Percentiles rank a stretch among this genome's conserved stretches.
phyloP scores from a whole-genome alignment of 92 coral and sea anemone genomes.

The Porites evermanni region DNA sequence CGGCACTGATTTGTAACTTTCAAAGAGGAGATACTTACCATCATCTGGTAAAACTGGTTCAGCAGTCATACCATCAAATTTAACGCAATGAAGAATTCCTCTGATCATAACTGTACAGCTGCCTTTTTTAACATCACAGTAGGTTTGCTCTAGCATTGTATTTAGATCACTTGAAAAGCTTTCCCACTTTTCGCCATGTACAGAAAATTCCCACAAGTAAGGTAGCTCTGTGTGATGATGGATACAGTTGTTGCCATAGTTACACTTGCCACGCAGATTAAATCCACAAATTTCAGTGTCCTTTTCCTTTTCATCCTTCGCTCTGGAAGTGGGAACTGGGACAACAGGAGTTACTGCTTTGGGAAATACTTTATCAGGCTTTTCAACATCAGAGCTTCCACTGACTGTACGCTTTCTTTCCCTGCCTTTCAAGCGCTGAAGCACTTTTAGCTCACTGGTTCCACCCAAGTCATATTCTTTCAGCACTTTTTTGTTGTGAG shows the following conservation, averaged over 20 bases:
- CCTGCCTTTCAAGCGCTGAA: slow-evolving; percentile 45
- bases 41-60: slow-evolving; percentile 3
- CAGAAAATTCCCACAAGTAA: slow-evolving; percentile 82
- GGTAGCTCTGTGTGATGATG: no score
- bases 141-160: slow-evolving; percentile 70
- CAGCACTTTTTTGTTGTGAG: slow-evolving; percentile 69
- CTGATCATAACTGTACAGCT: slow-evolving; percentile 6
- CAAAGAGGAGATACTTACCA: no score
- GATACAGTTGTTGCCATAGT: no score
- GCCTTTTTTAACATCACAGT: slow-evolving; percentile 51
- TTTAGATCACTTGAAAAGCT: slow-evolving; percentile 64
- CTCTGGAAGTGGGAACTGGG: not conserved
- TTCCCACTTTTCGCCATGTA: slow-evolving; percentile 55
- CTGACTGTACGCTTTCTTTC: slow-evolving; percentile 57
- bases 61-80: slow-evolving; percentile 72
- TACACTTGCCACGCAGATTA: slow-evolving; percentile 71
- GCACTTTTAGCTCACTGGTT: slow-evolving; percentile 39
- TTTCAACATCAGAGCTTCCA: slow-evolving; percentile 50
- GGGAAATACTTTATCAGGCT: slow-evolving; percentile 9
- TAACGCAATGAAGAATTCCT: slow-evolving; percentile 15
- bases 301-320: slow-evolving; percentile 10
- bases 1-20: no score
- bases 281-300: slow-evolving; percentile 88
- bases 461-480: slow-evolving; percentile 46
- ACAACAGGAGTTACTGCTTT: not conserved